Evolutionary conservation across 2,888 invertebrate species (phyloP), one percentile per base, ranked within the genome.

Genomic region (Hemicrepidius hirtus): DNA sequence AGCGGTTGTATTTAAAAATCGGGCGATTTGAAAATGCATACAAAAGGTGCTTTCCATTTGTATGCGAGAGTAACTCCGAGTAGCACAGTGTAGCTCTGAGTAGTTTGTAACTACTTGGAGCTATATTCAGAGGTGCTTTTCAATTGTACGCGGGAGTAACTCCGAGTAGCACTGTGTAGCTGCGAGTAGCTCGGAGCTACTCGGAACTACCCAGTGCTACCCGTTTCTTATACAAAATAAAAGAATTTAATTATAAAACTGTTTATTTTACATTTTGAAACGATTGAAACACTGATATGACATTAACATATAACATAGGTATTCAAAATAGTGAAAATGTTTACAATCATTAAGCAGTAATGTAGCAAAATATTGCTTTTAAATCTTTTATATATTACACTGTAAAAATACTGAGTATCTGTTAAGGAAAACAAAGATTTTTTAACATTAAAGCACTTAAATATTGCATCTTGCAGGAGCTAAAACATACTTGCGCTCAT

Each of bases 231-330:
- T 24, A 49, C 21, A 21, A 49, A 16, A 10, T 12, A 49, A 18
- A 24, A 21, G 1, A 0, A 1, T 13, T 0, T 53, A 28, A 44
- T 44, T 53, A 53, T 21, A 46, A 46, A 46, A 46, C 46, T 46
- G 10, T 73, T 81, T 82, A 81, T 81, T 80, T 78, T 77, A 78
- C 75, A 73, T 77, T 76, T 78, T 71, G 75, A 78, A 77, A 79
- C 77, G 78, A 78, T 78, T 79, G 78, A 79, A 82, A 84, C 84
- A 84, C 79, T 84, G 84, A 84, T 84, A 84, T 84, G 84, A 83
- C 82, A 82, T 80, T 80, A 81, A 81, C 57, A 78, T 80, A 77
- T 76, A 80, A 77, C 73, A 32, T 9, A 32, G 32, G 77, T 80
- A 80, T 80, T 78, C 81, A 81, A 80, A 81, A 81, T 80, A 81